Percentiles rank a stretch among this genome's conserved stretches.
Evolutionary conservation across 2,113 vertebrate genomes (phyloP).

Genomic region (Telmatochromis sp.): DNA sequence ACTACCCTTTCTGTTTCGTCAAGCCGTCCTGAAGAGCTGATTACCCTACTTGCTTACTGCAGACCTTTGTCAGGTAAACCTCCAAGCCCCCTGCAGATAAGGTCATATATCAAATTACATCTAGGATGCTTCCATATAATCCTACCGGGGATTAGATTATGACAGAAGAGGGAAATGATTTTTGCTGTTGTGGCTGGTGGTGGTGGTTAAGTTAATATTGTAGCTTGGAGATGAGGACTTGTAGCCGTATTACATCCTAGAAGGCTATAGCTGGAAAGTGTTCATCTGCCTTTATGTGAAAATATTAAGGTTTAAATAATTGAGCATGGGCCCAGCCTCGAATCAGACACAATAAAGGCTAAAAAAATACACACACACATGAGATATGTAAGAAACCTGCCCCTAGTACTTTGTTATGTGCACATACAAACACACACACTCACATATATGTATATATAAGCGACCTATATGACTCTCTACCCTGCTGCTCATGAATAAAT

Average conservation of each 20-base stretch:
- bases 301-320: not conserved
- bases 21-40: constrained; percentile 6
- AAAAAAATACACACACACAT: not conserved
- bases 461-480: not conserved
- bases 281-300: not conserved
- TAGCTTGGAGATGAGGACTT: not conserved
- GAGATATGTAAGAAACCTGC: not conserved
- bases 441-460: not conserved
- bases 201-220: not conserved
- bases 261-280: not conserved
- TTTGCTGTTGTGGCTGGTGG: not conserved
- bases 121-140: constrained; percentile 17
- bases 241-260: not conserved
- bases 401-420: not conserved
- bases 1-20: not conserved
- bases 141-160: constrained; percentile 15
- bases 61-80: constrained; percentile 7
- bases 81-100: constrained; percentile 28
- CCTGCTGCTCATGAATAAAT: not conserved
- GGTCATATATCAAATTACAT: constrained; percentile 29
- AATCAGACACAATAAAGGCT: not conserved
- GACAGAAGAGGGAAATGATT: not conserved
- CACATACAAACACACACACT: not conserved
- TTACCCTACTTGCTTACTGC: not conserved
- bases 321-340: fast-evolving